Conservation (phyloP, 2,888 invertebrate genomes). For the Morpho helenor region DNA sequence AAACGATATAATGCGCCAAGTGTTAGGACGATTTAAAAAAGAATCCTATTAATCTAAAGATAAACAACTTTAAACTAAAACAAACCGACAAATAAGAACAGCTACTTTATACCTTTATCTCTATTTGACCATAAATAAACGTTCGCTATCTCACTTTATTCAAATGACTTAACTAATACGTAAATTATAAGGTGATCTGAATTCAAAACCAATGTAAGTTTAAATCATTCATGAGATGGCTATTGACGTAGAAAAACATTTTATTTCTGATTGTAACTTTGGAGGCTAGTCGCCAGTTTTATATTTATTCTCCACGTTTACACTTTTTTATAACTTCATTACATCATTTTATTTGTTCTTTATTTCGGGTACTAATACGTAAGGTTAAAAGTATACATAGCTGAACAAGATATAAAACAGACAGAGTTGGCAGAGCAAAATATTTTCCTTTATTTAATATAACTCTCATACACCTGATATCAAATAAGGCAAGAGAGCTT, state of each 20-base stretch:
- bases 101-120: slow-evolving; percentile 29
- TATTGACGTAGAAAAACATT: slow-evolving; percentile 28
- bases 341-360: not conserved
- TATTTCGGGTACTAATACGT: not conserved
- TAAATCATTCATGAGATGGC: slow-evolving; percentile 28
- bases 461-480: slow-evolving; percentile 29
- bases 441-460: slow-evolving; percentile 29
- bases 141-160: slow-evolving; percentile 25
- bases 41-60: slow-evolving; percentile 20
- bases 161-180: slow-evolving; percentile 25
- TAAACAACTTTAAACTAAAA: slow-evolving; percentile 21
- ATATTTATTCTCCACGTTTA: slow-evolving; percentile 1
- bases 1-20: no score
- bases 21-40: no score
- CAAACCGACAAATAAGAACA: slow-evolving; percentile 29
- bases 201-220: slow-evolving; percentile 26
- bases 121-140: slow-evolving; percentile 27
- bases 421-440: slow-evolving; percentile 10
- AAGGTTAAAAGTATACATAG: not conserved
- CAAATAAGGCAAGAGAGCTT: slow-evolving; percentile 47
- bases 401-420: slow-evolving; percentile 10
- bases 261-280: slow-evolving; percentile 22
- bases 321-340: not conserved
- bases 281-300: slow-evolving; percentile 1
- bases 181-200: slow-evolving; percentile 22